These are phyloP conservation scores for Cyanoramphus novaezelandiae DNA, from an alignment of 2,113 vertebrate species.

Conservation along the genomic window DNA sequence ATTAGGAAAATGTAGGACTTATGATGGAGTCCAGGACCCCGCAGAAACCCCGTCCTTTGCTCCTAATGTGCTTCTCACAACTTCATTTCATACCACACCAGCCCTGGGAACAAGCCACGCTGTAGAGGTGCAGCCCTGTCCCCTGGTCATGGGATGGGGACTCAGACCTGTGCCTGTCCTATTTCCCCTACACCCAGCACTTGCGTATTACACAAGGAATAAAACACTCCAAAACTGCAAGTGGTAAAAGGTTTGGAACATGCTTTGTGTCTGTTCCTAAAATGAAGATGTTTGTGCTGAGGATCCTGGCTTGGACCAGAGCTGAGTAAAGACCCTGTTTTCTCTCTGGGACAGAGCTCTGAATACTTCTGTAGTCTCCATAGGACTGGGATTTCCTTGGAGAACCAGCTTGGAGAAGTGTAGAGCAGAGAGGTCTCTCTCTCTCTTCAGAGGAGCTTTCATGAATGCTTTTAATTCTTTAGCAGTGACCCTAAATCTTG, in stretches of 20 bases:
- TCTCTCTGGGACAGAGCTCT: neutral
- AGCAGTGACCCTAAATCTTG: neutral
- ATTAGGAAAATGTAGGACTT: neutral
- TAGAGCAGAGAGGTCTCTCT: neutral
- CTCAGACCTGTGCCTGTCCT: neutral
- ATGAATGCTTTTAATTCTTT: neutral
- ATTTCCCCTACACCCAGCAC: neutral
- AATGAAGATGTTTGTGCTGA: neutral
- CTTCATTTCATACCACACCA: neutral
- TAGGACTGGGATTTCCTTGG: neutral
- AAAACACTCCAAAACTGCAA: neutral
- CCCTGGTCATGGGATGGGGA: neutral
- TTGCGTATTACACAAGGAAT: fast-evolving
- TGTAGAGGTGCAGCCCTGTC: neutral
- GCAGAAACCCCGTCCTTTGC: neutral
- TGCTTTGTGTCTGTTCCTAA: neutral
- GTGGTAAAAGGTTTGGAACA: neutral
- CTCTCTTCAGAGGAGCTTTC: neutral
- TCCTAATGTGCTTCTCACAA: neutral
- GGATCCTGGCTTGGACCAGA: neutral
- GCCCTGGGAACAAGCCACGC: neutral
- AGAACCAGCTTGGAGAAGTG: neutral
- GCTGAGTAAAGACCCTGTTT: neutral
- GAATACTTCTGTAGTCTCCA: neutral
- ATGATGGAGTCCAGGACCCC: neutral